Conservation (phyloP, 2,113 vertebrate genomes). For the Corythornis cristatus region DNA sequence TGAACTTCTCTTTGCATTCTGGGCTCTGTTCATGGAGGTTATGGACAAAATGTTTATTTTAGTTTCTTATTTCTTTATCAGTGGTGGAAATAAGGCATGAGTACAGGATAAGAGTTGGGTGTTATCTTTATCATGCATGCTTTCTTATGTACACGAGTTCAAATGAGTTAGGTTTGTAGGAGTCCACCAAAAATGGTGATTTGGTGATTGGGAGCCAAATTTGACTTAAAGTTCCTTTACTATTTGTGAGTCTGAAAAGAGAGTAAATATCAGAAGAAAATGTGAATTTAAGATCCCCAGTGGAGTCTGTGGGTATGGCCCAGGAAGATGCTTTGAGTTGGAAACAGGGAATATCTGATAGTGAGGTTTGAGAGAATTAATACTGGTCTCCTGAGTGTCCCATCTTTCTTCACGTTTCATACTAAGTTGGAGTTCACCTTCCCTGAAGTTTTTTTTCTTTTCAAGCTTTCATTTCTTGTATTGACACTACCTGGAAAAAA, state of each 20-base stretch:
- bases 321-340: not conserved
- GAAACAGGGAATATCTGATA: not conserved
- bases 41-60: not conserved
- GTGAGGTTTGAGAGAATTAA: not conserved
- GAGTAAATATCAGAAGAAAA: not conserved
- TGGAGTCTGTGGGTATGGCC: not conserved
- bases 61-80: not conserved
- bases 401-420: not conserved
- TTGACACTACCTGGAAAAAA: slow-evolving; percentile 25
- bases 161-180: not conserved
- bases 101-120: not conserved
- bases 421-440: not conserved
- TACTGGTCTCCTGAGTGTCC: not conserved
- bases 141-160: not conserved
- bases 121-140: rapidly evolving
- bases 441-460: slow-evolving; percentile 8
- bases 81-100: not conserved
- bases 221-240: not conserved
- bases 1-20: not conserved
- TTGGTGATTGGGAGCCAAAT: not conserved
- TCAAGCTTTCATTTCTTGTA: slow-evolving; percentile 21
- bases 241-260: not conserved
- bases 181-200: not conserved
- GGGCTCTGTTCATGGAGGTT: not conserved
- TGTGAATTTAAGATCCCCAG: not conserved